These are phyloP conservation scores for Chelonus insularis DNA, from an alignment of 1,140 invertebrate genomes.

Conservation along the genomic window DNA sequence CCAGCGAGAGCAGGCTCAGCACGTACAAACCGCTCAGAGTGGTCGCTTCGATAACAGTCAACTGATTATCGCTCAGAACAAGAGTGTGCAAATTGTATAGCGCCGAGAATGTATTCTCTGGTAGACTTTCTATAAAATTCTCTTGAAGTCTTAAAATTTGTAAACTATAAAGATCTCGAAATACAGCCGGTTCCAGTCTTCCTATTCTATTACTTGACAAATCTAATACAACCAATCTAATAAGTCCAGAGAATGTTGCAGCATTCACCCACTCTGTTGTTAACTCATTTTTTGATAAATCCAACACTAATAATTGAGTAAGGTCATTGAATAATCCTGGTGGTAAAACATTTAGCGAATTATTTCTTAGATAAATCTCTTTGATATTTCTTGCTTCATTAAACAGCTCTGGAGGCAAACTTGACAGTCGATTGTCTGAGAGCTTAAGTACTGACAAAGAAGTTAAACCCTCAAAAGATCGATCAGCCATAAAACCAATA, in stretches of 20 bases:
- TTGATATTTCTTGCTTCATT: conserved; percentile 77
- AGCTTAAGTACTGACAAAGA: conserved; percentile 77
- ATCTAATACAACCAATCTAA: conserved; percentile 78
- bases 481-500: conserved; percentile 77
- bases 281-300: conserved; percentile 84
- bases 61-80: conserved; percentile 82
- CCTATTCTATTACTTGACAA: conserved; percentile 79
- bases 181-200: conserved; percentile 77
- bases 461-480: conserved; percentile 77
- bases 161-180: conserved; percentile 78
- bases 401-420: conserved; percentile 81
- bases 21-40: conserved; percentile 79
- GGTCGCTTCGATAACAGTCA: conserved; percentile 75
- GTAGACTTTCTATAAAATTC: conserved; percentile 79
- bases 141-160: conserved; percentile 82
- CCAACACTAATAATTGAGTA: conserved; percentile 77
- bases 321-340: conserved; percentile 84
- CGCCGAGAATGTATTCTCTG: conserved; percentile 80
- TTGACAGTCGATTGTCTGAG: conserved; percentile 79
- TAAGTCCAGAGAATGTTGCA: conserved; percentile 81
- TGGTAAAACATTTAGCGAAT: conserved; percentile 83
- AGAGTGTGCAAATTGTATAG: conserved; percentile 82
- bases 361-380: conserved; percentile 83
- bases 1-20: conserved; percentile 77
- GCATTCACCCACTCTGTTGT: conserved; percentile 85